These are phyloP conservation scores for Heliconius eleuchia DNA, from an alignment of 1,140 invertebrate species.

Conservation along the genomic window DNA sequence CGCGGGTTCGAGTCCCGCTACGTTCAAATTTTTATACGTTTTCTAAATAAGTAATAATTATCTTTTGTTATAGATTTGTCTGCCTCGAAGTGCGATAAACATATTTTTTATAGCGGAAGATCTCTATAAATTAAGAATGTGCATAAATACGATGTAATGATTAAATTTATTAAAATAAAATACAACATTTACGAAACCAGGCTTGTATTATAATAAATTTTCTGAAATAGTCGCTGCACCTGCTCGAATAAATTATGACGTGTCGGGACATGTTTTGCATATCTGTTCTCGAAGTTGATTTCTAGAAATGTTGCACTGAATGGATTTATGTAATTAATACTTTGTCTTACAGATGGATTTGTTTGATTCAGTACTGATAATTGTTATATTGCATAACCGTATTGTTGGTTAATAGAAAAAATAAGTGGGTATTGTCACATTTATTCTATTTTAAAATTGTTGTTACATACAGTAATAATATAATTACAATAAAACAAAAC, in stretches of 20 bases:
- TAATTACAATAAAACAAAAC: too few species aligned
- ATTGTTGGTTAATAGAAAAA: not conserved
- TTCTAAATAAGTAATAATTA: not conserved
- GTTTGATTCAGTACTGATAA: not conserved
- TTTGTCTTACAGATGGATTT: slow-evolving; percentile 14
- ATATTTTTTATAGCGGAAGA: not conserved
- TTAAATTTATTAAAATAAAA: slow-evolving; percentile 13
- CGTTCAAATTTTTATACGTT: too few species aligned
- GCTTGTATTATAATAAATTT: slow-evolving; percentile 17
- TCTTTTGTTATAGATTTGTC: slow-evolving; percentile 1
- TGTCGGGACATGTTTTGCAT: slow-evolving; percentile 28
- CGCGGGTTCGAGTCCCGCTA: too few species aligned
- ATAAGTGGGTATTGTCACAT: not conserved
- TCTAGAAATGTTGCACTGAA: slow-evolving; percentile 15
- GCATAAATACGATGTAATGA: not conserved
- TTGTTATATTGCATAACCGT: not conserved
- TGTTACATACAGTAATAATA: too few species aligned
- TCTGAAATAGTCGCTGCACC: slow-evolving; percentile 25
- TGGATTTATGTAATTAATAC: slow-evolving; percentile 25
- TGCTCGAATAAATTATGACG: slow-evolving; percentile 32
- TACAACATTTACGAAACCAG: slow-evolving; percentile 21
- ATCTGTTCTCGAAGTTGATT: slow-evolving; percentile 21
- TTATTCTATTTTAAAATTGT: not conserved
- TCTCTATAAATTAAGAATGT: not conserved
- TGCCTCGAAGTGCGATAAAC: not conserved